Evolutionary conservation across 2,113 vertebrate genomes (phyloP).

Genomic region (Vidua macroura): DNA sequence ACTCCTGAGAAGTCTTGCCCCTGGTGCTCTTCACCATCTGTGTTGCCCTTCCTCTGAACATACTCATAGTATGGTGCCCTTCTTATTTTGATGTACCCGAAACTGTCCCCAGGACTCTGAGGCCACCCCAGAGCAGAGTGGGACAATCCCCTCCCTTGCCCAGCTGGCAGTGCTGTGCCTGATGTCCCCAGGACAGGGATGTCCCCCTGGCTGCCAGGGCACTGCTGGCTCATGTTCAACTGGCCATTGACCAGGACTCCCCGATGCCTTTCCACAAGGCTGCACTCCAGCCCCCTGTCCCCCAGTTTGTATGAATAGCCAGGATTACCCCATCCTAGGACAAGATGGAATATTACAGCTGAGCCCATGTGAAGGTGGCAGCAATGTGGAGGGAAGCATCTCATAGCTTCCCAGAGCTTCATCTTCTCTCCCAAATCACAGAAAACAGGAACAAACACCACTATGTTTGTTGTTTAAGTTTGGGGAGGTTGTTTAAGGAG

Average conservation of each 20-base stretch:
- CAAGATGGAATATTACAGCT: background rate
- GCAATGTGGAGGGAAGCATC: background rate
- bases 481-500: background rate
- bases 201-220: background rate
- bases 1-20: background rate
- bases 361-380: rapidly evolving
- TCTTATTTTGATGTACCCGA: background rate
- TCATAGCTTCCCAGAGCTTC: background rate
- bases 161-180: rapidly evolving
- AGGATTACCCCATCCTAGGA: background rate
- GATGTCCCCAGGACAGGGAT: background rate
- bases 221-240: background rate
- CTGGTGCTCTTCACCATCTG: background rate
- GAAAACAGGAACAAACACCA: background rate
- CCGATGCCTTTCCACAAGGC: background rate
- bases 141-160: background rate
- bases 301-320: background rate
- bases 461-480: background rate
- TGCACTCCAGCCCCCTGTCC: background rate
- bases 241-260: background rate
- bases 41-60: background rate
- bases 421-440: background rate
- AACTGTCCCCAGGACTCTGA: background rate
- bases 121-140: background rate
- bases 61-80: too few relatives aligned